Evolutionary conservation across 2,888 invertebrate genomes (phyloP).

Genomic region (Zhuqinia jingwanae): DNA sequence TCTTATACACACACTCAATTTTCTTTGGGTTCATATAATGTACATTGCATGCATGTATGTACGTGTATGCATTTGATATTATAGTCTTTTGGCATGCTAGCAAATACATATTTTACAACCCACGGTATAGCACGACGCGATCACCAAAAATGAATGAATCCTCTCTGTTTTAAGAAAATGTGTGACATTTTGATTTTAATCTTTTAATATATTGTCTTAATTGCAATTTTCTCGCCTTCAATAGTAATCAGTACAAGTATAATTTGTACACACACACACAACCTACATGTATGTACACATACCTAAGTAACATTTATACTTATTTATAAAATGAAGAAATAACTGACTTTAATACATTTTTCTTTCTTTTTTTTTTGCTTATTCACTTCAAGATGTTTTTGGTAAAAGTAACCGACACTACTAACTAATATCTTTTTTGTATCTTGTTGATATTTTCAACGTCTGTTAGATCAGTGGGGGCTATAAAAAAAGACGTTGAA

Average conservation of each 20-base stretch:
- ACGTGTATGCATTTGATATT: too few species aligned
- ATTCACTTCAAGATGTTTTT: too few species aligned
- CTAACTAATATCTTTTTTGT: too few species aligned
- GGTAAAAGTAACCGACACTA: slow-evolving; percentile 16
- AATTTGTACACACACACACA: background rate
- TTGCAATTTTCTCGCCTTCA: slow-evolving; percentile 11
- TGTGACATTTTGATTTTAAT: slow-evolving; percentile 62
- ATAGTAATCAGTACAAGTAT: background rate
- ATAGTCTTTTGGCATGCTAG: slow-evolving; percentile 25
- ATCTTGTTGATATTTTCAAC: slow-evolving; percentile 39
- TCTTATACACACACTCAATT: background rate
- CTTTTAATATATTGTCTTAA: slow-evolving; percentile 42
- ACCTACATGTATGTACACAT: background rate
- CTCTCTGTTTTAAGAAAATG: slow-evolving; percentile 30
- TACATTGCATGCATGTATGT: too few species aligned
- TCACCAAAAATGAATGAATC: background rate
- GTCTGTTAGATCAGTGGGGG: slow-evolving; percentile 4
- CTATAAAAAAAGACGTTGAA: too few species aligned
- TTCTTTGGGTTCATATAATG: background rate
- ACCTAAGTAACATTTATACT: too few species aligned
- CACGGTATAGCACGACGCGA: slow-evolving; percentile 42
- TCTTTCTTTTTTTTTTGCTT: too few species aligned
- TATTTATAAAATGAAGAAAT: too few species aligned
- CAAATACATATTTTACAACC: slow-evolving; percentile 55
- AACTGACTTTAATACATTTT: background rate